Base-by-base conservation (phyloP, 2,113 vertebrate species). In the Pterocles orientalis region DNA sequence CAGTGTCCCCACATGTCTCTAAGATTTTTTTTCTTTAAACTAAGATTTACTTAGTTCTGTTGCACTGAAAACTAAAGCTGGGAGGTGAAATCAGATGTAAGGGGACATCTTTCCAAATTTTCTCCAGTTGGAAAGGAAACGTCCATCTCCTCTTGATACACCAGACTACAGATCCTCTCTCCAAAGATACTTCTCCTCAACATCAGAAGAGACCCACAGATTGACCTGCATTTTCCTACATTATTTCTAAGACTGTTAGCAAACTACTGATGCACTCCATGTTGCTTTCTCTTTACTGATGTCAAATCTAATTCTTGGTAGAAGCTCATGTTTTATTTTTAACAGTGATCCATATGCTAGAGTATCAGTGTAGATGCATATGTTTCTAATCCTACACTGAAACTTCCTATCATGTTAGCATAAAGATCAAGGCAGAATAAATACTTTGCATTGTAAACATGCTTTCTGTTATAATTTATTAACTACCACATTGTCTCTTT, bases 311-410 rank as follows among this genome's bases (percentile, higher is more conserved):
- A 50, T 33, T 80, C 25, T 39, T 53, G 12, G 34, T 17, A 57
- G 65, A 90, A 71, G 34, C 3, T 6, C 28, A 47, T 7, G 26
- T 51, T 82, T 84, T 71, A 70, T 18, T 62, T 73, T 72, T 48
- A 56, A 48, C 39, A 15, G 39, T 61, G 31, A 80, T 45, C 14
- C 20, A 70, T 8, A 3, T 5, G 7, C 18, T 43, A 48, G 26
- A 65, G 29, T 34, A 53, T 18, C 71, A 82, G n/a, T 3, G 0
- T 5, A 91, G 25, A 62, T 9, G n/a, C 1, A 0, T 7, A 43
- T 2, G 2, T 65, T 72, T 76, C 51, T 60, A 13, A 78, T 17
- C 7, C 33, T 51, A 45, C 8, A 31, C 5, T 43, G 48, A 72
- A 90, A 82, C 14, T 54, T 14, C 5, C 9, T 51, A 16, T 47